Conservation (phyloP, 1,140 invertebrate genomes). For the Drosophila pandora region DNA sequence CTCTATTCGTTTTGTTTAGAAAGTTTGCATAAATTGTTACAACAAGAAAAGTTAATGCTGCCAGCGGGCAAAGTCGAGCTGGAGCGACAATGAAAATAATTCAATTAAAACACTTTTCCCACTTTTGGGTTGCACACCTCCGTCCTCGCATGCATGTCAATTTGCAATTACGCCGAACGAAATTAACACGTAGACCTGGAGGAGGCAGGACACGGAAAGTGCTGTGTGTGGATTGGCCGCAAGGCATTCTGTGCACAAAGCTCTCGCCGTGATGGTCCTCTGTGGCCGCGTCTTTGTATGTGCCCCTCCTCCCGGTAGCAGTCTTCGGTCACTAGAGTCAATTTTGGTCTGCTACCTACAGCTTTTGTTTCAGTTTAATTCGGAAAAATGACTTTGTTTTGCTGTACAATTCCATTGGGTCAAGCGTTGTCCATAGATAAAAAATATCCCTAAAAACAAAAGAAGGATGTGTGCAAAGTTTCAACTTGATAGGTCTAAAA, state of each 20-base stretch:
- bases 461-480: too few species aligned
- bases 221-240: constrained; percentile 45
- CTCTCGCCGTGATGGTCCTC: constrained; percentile 33
- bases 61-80: constrained; percentile 58
- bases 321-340: constrained; percentile 40
- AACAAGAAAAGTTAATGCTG: constrained; percentile 79
- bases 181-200: constrained; percentile 73
- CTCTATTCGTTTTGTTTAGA: constrained; percentile 42
- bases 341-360: constrained; percentile 75
- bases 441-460: too few species aligned
- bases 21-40: constrained; percentile 79
- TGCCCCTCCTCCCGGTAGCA: not conserved
- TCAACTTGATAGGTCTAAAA: too few species aligned
- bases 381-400: constrained; percentile 70
- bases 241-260: constrained; percentile 63
- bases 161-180: constrained; percentile 77
- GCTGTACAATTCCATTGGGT: constrained; percentile 65
- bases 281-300: constrained; percentile 43
- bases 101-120: constrained; percentile 83
- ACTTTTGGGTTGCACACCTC: constrained; percentile 39
- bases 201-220: not conserved
- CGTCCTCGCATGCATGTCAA: constrained; percentile 69
- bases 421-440: constrained; percentile 22
- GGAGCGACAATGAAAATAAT: constrained; percentile 81
- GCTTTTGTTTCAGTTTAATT: constrained; percentile 67